These are phyloP conservation scores for Triops longicaudatus DNA, from an alignment of 1,140 invertebrate genomes.

Conservation along the genomic window DNA sequence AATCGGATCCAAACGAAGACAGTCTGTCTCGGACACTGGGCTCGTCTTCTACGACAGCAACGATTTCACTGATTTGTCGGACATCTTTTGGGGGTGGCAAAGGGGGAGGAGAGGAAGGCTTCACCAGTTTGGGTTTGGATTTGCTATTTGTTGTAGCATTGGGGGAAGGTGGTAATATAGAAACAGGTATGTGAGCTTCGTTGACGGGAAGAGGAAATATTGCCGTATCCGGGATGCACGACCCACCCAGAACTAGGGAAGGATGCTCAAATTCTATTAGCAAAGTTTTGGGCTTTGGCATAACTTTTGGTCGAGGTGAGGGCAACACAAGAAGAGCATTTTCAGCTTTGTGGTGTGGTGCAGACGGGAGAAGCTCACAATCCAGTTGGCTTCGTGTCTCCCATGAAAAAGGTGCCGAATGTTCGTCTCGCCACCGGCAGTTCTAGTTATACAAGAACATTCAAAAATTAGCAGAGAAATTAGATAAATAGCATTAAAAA, in stretches of 20 bases:
- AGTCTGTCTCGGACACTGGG: constrained; percentile 1
- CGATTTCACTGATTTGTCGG: background rate
- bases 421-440: constrained; percentile 55
- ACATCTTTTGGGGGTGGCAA: constrained; percentile 30
- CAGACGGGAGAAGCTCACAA: constrained; percentile 26
- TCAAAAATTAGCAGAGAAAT: background rate
- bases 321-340: constrained; percentile 32
- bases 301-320: background rate
- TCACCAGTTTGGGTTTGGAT: constrained; percentile 32
- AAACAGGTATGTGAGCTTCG: constrained; percentile 29
- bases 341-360: constrained; percentile 45
- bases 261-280: constrained; percentile 32
- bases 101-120: constrained; percentile 38
- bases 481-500: background rate
- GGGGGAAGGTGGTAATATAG: too few relatives aligned
- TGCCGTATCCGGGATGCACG: constrained; percentile 34
- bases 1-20: constrained; percentile 37
- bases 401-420: constrained; percentile 68
- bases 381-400: constrained; percentile 68
- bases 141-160: constrained; percentile 13
- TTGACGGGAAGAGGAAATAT: constrained; percentile 37
- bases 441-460: constrained; percentile 3
- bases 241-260: constrained; percentile 15
- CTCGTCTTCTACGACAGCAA: background rate
- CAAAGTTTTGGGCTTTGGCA: constrained; percentile 1